A percentile compares a stretch with the other conserved stretches of the same genome.
phyloP scores from a whole-genome alignment of 2,888 invertebrate species.

The Rutpela maculata region DNA sequence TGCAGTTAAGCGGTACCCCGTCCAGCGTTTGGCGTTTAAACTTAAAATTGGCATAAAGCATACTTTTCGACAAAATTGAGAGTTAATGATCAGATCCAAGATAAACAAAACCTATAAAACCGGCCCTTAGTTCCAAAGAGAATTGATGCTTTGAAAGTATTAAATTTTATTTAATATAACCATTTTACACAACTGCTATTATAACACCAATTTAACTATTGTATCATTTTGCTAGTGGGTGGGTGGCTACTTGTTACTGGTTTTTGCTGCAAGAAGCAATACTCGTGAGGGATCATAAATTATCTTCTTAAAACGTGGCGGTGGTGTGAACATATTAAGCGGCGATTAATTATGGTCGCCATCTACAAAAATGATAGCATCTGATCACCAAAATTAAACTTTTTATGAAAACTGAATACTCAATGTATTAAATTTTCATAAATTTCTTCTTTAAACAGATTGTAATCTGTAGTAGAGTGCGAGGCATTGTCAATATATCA shows the following conservation, averaged over 20 bases:
- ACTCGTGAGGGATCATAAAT: conserved; percentile 57
- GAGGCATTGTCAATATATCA: too few species aligned
- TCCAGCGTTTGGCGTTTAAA: too few species aligned
- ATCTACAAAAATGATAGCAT: conserved; percentile 49
- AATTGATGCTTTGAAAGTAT: not conserved
- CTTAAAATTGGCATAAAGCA: too few species aligned
- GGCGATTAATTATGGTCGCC: conserved; percentile 51
- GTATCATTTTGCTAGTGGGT: conserved; percentile 53
- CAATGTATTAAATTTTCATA: too few species aligned
- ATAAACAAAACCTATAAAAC: too few species aligned
- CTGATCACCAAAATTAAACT: conserved; percentile 27
- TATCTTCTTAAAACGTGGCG: conserved; percentile 61
- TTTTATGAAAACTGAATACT: not conserved
- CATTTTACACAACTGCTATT: conserved; percentile 8
- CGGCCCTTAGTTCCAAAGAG: too few species aligned
- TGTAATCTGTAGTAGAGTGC: too few species aligned
- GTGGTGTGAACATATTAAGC: conserved; percentile 63
- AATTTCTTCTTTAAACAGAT: too few species aligned
- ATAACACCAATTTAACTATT: conserved; percentile 39
- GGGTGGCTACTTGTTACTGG: conserved; percentile 61
- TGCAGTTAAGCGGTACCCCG: too few species aligned
- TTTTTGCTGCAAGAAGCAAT: conserved; percentile 60
- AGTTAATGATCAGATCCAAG: too few species aligned
- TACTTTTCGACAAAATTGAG: too few species aligned
- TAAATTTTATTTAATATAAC: not conserved